Evolutionary conservation across 2,113 vertebrate species (phyloP).

Genomic region (Setophaga coronata): DNA sequence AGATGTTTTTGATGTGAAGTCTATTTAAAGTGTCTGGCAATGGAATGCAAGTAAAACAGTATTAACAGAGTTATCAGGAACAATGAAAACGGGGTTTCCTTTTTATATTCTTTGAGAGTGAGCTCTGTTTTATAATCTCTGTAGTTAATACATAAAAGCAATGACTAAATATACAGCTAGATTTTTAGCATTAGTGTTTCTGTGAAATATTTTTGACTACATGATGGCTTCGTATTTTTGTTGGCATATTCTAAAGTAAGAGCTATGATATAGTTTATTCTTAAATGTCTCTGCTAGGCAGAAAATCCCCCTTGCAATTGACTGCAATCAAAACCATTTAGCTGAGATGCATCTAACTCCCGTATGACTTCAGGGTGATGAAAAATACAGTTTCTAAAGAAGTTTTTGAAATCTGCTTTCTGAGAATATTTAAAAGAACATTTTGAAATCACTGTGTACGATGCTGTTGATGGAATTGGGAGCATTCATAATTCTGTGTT

Average conservation of each 20-base stretch:
- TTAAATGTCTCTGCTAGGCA: neutral
- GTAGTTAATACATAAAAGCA: neutral
- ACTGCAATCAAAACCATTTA: neutral
- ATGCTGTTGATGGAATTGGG: neutral
- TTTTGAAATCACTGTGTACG: neutral
- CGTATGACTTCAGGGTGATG: neutral
- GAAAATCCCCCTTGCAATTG: neutral
- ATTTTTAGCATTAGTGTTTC: neutral
- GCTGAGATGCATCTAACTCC: neutral
- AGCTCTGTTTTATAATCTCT: neutral
- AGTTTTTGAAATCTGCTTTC: slow-evolving; percentile 21
- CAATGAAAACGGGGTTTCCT: neutral
- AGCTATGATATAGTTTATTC: neutral
- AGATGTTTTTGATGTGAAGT: neutral
- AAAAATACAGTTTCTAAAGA: neutral
- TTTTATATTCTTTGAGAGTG: neutral
- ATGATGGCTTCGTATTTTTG: neutral
- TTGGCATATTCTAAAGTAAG: neutral
- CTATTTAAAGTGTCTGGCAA: slow-evolving; percentile 22
- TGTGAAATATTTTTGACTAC: slow-evolving; percentile 20
- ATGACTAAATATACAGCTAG: neutral
- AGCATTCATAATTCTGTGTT: rapidly evolving
- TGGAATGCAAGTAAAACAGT: neutral
- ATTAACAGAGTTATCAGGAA: neutral
- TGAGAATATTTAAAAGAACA: neutral